Evolutionary conservation across 2,888 invertebrate genomes (phyloP).

Genomic region (Archips xylosteana): DNA sequence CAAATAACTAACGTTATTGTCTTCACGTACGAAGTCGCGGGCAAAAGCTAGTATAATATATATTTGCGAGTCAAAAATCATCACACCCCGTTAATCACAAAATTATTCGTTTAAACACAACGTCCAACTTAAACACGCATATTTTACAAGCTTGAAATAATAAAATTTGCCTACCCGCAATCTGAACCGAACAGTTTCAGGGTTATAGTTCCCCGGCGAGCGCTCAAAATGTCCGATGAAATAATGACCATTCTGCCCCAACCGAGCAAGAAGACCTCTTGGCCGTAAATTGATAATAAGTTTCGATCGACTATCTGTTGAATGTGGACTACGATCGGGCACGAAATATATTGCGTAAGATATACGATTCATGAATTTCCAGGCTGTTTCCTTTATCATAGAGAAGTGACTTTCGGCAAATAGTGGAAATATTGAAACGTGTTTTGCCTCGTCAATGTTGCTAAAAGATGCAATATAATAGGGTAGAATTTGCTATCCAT

Average conservation of each 20-base stretch:
- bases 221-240: constrained; percentile 68
- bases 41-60: too few species aligned
- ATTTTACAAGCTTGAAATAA: constrained; percentile 1
- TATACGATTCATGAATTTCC: constrained; percentile 40
- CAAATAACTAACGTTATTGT: too few species aligned
- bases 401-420: constrained; percentile 15
- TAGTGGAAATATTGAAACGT: constrained; percentile 24
- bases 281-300: constrained; percentile 66
- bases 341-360: constrained; percentile 18
- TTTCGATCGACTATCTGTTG: constrained; percentile 70
- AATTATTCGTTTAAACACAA: neutral
- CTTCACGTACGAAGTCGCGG: too few species aligned
- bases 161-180: constrained; percentile 52
- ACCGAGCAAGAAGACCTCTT: constrained; percentile 51
- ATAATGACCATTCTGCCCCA: constrained; percentile 65
- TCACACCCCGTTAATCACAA: too few species aligned
- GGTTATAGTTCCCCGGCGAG: constrained; percentile 57
- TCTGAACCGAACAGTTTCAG: constrained; percentile 48
- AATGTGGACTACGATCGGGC: constrained; percentile 51
- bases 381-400: constrained; percentile 27
- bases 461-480: neutral
- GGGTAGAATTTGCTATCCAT: neutral
- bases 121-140: neutral
- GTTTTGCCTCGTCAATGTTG: constrained; percentile 15
- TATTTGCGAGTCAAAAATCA: too few species aligned